Base-by-base conservation (phyloP, 1,140 invertebrate genomes). In the Listronotus bonariensis region DNA sequence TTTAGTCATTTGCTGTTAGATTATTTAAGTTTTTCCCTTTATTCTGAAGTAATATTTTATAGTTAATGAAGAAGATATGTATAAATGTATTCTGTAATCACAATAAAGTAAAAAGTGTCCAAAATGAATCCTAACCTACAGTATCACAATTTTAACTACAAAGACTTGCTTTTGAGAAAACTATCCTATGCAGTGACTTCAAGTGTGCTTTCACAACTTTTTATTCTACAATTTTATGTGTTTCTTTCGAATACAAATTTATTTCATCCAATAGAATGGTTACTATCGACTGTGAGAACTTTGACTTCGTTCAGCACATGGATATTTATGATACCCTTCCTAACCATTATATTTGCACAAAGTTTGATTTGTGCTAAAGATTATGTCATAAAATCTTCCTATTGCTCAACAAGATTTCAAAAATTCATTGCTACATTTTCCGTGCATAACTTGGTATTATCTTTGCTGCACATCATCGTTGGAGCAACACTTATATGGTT, bases 401-500 rank as follows among this genome's bases (percentile, higher is more conserved):
- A 85, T 63, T 78, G 82, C 53, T 83, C 82, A 55, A 88, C 84
- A 36, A 82, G 86, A 76, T 88, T 89, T 68, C 77, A 80, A 18
- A 84, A 85, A 74, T 81, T 89, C 40, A 75, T 84, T 31, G 82
- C 79, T 41, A 77, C 86, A 59, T 86, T 89, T 70, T 83, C 83
- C 0, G n/a, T 83, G 0, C 83, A 84, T 61, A 88, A 87, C 72
- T 64, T 85, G 0, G 67, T 84, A n/a, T 76, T 88, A 14, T 75
- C 82, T 11, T 41, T 75, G n/a, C 67, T 88, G 3, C 84, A 88
- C 73, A 77, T 84, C 8, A 53, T 84, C 7, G 82, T 83, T 68
- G 86, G 88, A 20, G 82, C 83, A 38, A 79, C 85, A 42, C 78
- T 85, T 4, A 81, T 84, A 65, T 86, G 84, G 80, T 68, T 88